Percentiles rank a stretch among this genome's conserved stretches.
Evolutionary conservation across 1,140 invertebrate species (phyloP).

Genomic region (Microplitis mediator): DNA sequence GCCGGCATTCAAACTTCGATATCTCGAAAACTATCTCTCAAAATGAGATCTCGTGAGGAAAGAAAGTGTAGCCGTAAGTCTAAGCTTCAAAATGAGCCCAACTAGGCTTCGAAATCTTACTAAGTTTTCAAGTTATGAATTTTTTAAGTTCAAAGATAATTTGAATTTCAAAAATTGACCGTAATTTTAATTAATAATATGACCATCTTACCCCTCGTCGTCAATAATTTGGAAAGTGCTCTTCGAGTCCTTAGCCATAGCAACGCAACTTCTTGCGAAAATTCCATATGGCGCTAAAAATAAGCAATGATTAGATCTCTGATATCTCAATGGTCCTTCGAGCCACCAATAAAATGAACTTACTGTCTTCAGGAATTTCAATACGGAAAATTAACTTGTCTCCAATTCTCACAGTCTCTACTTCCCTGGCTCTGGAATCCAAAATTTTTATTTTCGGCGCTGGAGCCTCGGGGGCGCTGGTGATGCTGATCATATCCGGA

Average conservation of each 20-base stretch:
- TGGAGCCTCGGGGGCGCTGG: constrained; percentile 91
- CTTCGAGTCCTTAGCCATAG: constrained; percentile 95
- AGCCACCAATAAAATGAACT: constrained; percentile 53
- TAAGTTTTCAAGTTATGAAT: too few species aligned
- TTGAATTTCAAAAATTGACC: too few species aligned
- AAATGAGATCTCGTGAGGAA: too few species aligned
- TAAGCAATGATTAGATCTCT: constrained; percentile 18
- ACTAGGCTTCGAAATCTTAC: too few species aligned
- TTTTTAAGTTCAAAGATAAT: too few species aligned
- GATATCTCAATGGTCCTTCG: background rate
- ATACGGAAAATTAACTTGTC: constrained; percentile 94
- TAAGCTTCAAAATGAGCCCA: too few species aligned
- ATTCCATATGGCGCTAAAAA: constrained; percentile 91
- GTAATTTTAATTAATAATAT: too few species aligned
- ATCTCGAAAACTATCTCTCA: too few species aligned
- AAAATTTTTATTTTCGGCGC: constrained; percentile 91
- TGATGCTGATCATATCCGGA: constrained; percentile 94
- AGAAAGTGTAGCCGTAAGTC: too few species aligned
- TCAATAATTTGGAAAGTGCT: constrained; percentile 96
- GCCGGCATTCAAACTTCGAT: too few species aligned
- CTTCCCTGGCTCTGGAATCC: constrained; percentile 82
- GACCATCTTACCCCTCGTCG: constrained; percentile 77
- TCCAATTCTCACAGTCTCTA: constrained; percentile 92
- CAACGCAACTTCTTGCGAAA: constrained; percentile 92
- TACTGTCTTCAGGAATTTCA: constrained; percentile 94